Percentiles rank a stretch among this genome's conserved stretches.
phyloP scores from a whole-genome alignment of 2,888 invertebrate species.

The Microctonus hyperodae region DNA sequence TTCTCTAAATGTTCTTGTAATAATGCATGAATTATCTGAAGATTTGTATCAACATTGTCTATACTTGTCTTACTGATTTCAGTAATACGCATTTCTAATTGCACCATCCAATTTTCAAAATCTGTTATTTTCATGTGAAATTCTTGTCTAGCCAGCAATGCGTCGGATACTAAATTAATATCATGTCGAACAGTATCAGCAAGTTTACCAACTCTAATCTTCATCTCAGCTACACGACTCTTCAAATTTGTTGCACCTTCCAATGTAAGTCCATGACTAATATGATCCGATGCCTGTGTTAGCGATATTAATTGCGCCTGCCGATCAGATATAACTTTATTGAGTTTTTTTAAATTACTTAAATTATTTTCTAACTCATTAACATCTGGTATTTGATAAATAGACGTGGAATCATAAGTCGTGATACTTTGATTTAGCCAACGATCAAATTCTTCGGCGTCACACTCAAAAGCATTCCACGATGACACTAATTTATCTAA shows the following conservation, averaged over 20 bases:
- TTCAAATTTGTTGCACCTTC: slow-evolving; percentile 79
- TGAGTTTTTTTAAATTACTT: slow-evolving; percentile 78
- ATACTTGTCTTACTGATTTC: slow-evolving; percentile 83
- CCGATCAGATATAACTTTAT: slow-evolving; percentile 85
- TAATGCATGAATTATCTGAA: slow-evolving; percentile 81
- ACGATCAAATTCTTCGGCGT: slow-evolving; percentile 76
- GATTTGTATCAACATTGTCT: slow-evolving; percentile 79
- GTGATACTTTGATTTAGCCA: slow-evolving; percentile 79
- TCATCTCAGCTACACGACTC: slow-evolving; percentile 76
- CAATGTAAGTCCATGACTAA: slow-evolving; percentile 78
- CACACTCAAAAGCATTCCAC: slow-evolving; percentile 84
- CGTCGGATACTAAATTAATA: slow-evolving; percentile 83
- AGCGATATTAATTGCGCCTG: slow-evolving; percentile 82
- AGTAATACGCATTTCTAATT: slow-evolving; percentile 74
- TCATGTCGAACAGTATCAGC: slow-evolving; percentile 78
- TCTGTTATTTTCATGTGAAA: slow-evolving; percentile 80
- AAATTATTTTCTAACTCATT: slow-evolving; percentile 80
- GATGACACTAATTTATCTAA: slow-evolving; percentile 79
- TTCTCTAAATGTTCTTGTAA: slow-evolving; percentile 87
- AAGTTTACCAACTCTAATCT: slow-evolving; percentile 75
- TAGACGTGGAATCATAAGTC: slow-evolving; percentile 67
- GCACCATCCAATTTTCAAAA: slow-evolving; percentile 82
- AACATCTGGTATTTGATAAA: slow-evolving; percentile 74
- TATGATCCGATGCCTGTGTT: slow-evolving; percentile 81
- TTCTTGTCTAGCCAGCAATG: slow-evolving; percentile 82